Evolutionary conservation across 2,113 vertebrate species (phyloP), one percentile per base, ranked within the genome.

Genomic region (Ovis aries): DNA sequence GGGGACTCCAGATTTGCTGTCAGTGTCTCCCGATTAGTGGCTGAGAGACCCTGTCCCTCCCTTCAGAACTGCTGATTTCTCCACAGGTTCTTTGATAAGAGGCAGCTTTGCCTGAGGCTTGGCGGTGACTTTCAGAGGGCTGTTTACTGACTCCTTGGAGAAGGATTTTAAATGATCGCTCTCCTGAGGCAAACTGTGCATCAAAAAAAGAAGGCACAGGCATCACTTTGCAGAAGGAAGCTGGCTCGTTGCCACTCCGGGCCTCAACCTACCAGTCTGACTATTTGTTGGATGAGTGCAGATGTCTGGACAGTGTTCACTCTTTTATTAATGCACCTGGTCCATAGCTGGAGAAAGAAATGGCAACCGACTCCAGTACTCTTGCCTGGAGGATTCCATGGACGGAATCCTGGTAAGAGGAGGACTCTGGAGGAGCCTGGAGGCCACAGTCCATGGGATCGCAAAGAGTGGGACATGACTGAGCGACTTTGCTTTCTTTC

Each of bases 11-110:
- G 85, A n/a, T 90, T 17, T 97, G 31, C 90, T 95, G 97, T 91
- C 85, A 48, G 3, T 55, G 25, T 67, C 85, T 83, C 33, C 29
- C 50, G 36, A 55, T 21, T 62, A 84, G 53, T 25, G 64, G 40
- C 23, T 91, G 19, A 71, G 83, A 97, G 95, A 90, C 12, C 43
- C 2, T 4, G 27, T 97, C 87, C 9, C 10, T 50, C 29, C 36
- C 81, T 92, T 97, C 55, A 74, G 62, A 97, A 3, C n/a, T 55
- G 48, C 29, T 96, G 67, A 94, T 88, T 98, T 97, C 45, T 94
- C 88, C 81, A 64, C 33, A 25, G 77, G 3, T 67, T 67, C 64
- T 67, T 67, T n/a, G 64, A 67, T 67, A 36, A 74, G 67, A 36
- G 5, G 67, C 36, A 36, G 71, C 52, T 98, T 53, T 98, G 71